phyloP scores from a whole-genome alignment of 37 sponge, comb jelly and placozoan genomes.

The Beroe ovata region DNA sequence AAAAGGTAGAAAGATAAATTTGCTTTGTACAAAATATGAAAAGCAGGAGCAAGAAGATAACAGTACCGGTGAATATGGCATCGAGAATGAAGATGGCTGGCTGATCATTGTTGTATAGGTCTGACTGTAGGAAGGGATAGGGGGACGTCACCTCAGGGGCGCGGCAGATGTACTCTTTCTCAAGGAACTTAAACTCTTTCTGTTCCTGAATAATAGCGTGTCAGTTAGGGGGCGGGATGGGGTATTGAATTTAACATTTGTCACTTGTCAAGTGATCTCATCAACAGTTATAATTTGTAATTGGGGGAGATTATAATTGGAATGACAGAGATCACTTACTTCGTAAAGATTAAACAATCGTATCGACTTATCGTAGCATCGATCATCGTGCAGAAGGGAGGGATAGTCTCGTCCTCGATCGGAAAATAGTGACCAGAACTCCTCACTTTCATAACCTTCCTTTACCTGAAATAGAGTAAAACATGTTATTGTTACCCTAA shows the following conservation, averaged over 20 bases:
- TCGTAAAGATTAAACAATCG: slow-evolving; percentile 12
- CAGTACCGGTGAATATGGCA: slow-evolving; percentile 14
- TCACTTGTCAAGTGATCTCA: no score
- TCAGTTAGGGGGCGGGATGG: no score
- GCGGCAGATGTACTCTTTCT: slow-evolving; percentile 13
- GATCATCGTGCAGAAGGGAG: background rate
- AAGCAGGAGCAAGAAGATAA: no score
- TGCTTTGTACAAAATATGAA: no score
- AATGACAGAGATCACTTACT: no score
- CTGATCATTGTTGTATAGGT: slow-evolving; percentile 20
- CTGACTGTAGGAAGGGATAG: slow-evolving; percentile 57
- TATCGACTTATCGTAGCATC: background rate
- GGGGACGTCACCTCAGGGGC: slow-evolving; percentile 25
- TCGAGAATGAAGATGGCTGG: slow-evolving; percentile 59
- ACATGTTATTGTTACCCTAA: no score
- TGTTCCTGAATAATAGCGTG: slow-evolving; percentile 18
- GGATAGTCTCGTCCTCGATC: background rate
- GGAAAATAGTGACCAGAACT: slow-evolving; percentile 28
- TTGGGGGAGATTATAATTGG: no score
- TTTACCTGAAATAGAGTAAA: slow-evolving; percentile 14
- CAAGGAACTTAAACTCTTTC: slow-evolving; percentile 5
- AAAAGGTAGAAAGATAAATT: no score
- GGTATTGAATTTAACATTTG: no score
- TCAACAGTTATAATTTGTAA: no score
- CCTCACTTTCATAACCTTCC: background rate